A percentile compares a stretch with the other conserved stretches of the same genome.
Evolutionary conservation across 2,888 invertebrate genomes (phyloP).

Genomic region (Napeogenes sylphis): DNA sequence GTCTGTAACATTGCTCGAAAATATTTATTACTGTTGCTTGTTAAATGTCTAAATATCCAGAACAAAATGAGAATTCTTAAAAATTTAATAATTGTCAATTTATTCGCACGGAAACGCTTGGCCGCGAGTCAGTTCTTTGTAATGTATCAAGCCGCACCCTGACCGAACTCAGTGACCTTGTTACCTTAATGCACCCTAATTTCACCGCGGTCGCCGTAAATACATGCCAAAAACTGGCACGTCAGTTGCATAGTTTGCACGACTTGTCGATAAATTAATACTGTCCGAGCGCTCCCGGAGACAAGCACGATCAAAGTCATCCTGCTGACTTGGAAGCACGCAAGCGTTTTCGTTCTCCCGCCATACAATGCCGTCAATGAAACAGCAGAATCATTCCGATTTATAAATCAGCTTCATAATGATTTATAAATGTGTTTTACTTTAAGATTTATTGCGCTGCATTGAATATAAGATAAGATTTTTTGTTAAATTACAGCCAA

Average conservation of each 20-base stretch:
- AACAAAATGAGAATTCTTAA: no score
- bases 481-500: background rate
- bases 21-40: background rate
- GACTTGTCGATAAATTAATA: conserved; percentile 71
- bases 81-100: conserved; percentile 30
- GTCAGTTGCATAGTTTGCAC: conserved; percentile 74
- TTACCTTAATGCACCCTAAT: conserved; percentile 75
- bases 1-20: no score
- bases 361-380: background rate
- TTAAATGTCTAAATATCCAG: background rate
- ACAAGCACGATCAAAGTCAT: conserved; percentile 54
- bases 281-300: conserved; percentile 55
- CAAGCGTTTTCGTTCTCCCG: conserved; percentile 19
- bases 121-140: conserved; percentile 54
- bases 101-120: conserved; percentile 49
- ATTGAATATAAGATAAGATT: background rate
- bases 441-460: background rate
- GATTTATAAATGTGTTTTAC: background rate
- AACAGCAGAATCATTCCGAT: no score
- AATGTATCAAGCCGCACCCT: conserved; percentile 50
- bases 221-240: conserved; percentile 64
- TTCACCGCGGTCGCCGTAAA: conserved; percentile 55
- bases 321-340: conserved; percentile 30
- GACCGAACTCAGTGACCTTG: conserved; percentile 59
- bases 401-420: no score